These are phyloP conservation scores for Gobius niger DNA, from an alignment of 2,113 vertebrate species.

Conservation along the genomic window DNA sequence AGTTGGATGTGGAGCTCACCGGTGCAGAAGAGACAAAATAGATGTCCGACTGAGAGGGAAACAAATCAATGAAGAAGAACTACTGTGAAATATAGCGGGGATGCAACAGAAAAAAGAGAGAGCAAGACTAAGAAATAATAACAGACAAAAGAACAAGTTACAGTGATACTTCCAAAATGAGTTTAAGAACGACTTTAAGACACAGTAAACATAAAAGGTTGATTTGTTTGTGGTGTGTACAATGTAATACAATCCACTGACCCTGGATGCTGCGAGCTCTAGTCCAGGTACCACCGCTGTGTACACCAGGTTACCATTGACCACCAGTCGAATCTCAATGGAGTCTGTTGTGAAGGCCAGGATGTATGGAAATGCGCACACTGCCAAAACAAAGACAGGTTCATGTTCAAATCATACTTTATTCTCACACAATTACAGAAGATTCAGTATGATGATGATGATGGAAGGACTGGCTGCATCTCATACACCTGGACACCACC, in stretches of 20 bases:
- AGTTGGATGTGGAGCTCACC: slow-evolving; percentile 83
- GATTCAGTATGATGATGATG: too few relatives aligned
- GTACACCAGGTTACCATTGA: slow-evolving; percentile 98
- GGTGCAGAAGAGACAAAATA: slow-evolving; percentile 90
- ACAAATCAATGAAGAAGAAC: slow-evolving; percentile 21
- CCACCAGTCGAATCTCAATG: slow-evolving; percentile 96
- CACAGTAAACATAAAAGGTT: too few relatives aligned
- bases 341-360: slow-evolving; percentile 97
- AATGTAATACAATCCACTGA: slow-evolving; percentile 67
- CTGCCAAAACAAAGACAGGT: slow-evolving; percentile 70
- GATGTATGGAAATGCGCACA: slow-evolving; percentile 97
- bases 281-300: slow-evolving; percentile 94
- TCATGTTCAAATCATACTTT: not conserved
- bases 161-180: not conserved
- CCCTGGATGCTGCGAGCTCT: slow-evolving; percentile 90
- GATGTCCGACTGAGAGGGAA: slow-evolving; percentile 88
- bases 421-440: too few relatives aligned
- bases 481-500: not conserved
- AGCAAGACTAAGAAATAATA: not conserved
- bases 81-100: not conserved
- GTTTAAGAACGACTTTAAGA: too few relatives aligned
- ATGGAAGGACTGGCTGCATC: not conserved
- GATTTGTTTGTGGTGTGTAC: not conserved
- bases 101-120: slow-evolving; percentile 7
- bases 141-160: not conserved